Percentiles rank a stretch among this genome's conserved stretches.
phyloP scores from a whole-genome alignment of 1,140 invertebrate genomes.

The Euura lappo region DNA sequence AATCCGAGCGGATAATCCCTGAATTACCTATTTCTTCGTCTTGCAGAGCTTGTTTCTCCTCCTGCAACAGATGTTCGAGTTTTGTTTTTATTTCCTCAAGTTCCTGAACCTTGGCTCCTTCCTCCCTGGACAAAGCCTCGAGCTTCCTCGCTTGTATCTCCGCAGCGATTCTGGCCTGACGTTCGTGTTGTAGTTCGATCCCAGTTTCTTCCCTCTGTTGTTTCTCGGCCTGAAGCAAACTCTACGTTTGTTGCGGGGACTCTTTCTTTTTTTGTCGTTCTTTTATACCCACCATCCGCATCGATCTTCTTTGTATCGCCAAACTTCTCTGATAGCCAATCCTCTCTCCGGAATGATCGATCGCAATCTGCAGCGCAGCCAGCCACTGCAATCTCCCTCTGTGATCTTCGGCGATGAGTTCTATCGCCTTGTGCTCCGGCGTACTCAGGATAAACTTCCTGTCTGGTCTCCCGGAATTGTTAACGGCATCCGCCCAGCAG shows the following conservation, averaged over 20 bases:
- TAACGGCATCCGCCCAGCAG: conserved; percentile 69
- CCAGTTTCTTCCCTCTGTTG: conserved; percentile 65
- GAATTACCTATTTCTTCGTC: conserved; percentile 78
- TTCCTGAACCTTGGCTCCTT: conserved; percentile 74
- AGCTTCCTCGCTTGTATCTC: conserved; percentile 70
- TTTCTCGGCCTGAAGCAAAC: conserved; percentile 50
- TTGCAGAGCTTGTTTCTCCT: conserved; percentile 81
- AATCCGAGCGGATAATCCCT: conserved; percentile 7
- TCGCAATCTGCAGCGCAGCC: conserved; percentile 72
- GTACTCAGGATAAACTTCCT: conserved; percentile 67
- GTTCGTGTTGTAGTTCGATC: conserved; percentile 67
- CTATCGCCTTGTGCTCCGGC: conserved; percentile 68
- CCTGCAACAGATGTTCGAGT: conserved; percentile 73
- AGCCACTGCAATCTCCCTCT: conserved; percentile 77
- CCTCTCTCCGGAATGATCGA: conserved; percentile 68
- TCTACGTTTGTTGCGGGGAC: not conserved
- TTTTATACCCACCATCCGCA: conserved; percentile 62
- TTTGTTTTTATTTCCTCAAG: conserved; percentile 71
- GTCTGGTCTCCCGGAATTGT: conserved; percentile 63
- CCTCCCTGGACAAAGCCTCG: conserved; percentile 71
- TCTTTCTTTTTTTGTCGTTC: not conserved
- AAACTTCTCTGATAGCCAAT: conserved; percentile 71
- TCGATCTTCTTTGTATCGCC: conserved; percentile 62
- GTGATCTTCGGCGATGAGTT: conserved; percentile 73
- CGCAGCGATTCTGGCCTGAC: conserved; percentile 71